Evolutionary conservation across 2,888 invertebrate genomes (phyloP).

Genomic region (Frankliniella intonsa): DNA sequence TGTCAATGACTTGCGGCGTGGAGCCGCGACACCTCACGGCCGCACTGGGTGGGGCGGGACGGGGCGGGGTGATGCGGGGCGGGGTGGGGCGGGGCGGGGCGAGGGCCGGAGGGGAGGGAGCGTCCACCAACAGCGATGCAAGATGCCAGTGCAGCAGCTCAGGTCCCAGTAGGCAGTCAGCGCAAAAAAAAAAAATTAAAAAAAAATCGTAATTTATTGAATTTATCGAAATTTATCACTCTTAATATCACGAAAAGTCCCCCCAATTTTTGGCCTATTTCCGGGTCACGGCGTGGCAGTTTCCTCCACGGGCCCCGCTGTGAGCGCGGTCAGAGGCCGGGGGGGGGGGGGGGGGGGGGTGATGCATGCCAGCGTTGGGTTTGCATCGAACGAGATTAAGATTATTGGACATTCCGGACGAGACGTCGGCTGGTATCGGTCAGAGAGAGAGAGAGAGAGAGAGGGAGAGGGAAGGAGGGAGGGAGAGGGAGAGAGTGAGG

Average conservation of each 20-base stretch:
- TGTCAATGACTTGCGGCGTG: not conserved
- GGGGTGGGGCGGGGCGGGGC: not conserved
- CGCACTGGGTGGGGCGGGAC: not conserved
- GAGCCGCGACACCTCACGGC: not conserved
- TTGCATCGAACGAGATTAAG: not conserved
- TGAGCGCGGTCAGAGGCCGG: not conserved
- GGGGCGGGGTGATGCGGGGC: not conserved
- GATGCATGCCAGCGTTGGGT: not conserved
- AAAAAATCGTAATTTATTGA: too few species aligned
- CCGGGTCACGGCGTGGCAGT: too few species aligned
- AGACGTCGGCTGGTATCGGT: not conserved
- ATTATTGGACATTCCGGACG: not conserved
- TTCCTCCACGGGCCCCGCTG: too few species aligned
- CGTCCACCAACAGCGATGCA: too few species aligned
- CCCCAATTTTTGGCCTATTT: too few species aligned
- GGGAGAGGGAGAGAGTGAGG: not conserved
- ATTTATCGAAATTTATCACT: too few species aligned
- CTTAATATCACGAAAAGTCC: too few species aligned
- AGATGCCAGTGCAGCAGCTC: too few species aligned
- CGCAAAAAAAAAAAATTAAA: too few species aligned
- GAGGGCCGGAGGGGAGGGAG: too few species aligned
- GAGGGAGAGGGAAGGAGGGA: not conserved
- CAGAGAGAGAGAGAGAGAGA: not conserved
- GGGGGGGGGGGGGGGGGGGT: not conserved
- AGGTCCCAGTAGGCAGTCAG: too few species aligned